These are phyloP conservation scores for Cyclophora punctaria DNA, from an alignment of 2,888 invertebrate species.

Conservation along the genomic window DNA sequence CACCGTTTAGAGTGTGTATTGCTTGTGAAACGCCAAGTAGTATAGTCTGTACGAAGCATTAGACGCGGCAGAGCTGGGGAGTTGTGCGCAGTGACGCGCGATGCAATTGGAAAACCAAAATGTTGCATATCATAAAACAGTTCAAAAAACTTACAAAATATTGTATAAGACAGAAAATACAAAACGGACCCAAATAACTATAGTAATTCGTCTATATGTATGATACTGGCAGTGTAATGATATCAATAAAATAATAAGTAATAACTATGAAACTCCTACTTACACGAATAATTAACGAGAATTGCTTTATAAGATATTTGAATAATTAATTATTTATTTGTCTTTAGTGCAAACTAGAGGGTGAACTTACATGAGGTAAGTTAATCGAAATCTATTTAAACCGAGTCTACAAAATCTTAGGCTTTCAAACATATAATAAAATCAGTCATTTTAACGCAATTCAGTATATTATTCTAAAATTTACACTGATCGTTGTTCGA, in stretches of 20 bases:
- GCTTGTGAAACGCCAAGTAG: not conserved
- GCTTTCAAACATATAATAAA: slow-evolving; percentile 73
- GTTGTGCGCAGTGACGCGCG: slow-evolving; percentile 23
- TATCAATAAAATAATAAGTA: slow-evolving; percentile 45
- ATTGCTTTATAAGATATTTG: slow-evolving; percentile 64
- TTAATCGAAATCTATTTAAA: slow-evolving; percentile 62
- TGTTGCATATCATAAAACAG: slow-evolving; percentile 46
- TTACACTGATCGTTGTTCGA: slow-evolving; percentile 70
- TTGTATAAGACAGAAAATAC: slow-evolving; percentile 71
- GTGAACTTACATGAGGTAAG: slow-evolving; percentile 62
- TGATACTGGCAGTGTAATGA: slow-evolving; percentile 72
- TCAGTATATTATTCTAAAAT: slow-evolving; percentile 72
- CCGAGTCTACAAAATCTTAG: slow-evolving; percentile 72
- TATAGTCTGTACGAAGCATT: not conserved
- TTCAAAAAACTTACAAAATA: slow-evolving; percentile 66
- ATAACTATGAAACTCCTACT: slow-evolving; percentile 58
- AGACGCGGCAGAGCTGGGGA: slow-evolving; percentile 52
- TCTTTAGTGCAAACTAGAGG: slow-evolving; percentile 69
- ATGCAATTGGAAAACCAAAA: slow-evolving; percentile 27
- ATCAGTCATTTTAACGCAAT: slow-evolving; percentile 75
- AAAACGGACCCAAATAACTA: slow-evolving; percentile 69
- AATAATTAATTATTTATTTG: slow-evolving; percentile 39
- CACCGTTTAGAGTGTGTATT: not conserved
- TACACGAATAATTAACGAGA: slow-evolving; percentile 69
- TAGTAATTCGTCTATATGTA: slow-evolving; percentile 65